These are phyloP conservation scores for Patagioenas fasciata DNA, from an alignment of 2,113 vertebrate species.

Conservation along the genomic window DNA sequence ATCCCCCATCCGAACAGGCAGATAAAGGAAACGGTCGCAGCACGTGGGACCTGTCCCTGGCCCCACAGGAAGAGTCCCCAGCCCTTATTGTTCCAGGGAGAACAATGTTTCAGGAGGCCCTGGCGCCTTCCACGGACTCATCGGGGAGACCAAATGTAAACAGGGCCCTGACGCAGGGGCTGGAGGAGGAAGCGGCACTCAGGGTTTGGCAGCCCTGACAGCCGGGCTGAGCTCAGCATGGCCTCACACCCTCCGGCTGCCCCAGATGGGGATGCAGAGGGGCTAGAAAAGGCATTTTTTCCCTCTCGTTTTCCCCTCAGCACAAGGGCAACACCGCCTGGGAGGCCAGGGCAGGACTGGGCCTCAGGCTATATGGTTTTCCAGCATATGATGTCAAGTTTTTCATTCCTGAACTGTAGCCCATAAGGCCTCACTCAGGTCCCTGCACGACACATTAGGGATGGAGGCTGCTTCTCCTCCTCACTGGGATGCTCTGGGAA, in stretches of 20 bases:
- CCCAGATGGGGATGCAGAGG: rapidly evolving
- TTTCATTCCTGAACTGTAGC: not conserved
- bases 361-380: not conserved
- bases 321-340: rapidly evolving
- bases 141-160: not conserved
- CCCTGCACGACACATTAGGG: not conserved
- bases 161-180: not conserved
- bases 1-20: not conserved
- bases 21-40: not conserved
- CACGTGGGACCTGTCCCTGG: rapidly evolving
- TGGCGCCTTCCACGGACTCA: not conserved
- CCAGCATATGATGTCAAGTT: not conserved
- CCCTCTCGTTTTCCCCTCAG: not conserved
- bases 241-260: not conserved
- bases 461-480: not conserved
- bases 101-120: not conserved
- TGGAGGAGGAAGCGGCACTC: not conserved
- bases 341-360: not conserved
- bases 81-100: not conserved
- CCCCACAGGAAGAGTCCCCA: not conserved
- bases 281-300: not conserved
- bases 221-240: rapidly evolving
- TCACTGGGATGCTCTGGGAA: not conserved
- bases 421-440: rapidly evolving
- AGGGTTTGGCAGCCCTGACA: too few relatives aligned